Conservation (phyloP, 2,888 invertebrate genomes). For the Andrena praecox region DNA sequence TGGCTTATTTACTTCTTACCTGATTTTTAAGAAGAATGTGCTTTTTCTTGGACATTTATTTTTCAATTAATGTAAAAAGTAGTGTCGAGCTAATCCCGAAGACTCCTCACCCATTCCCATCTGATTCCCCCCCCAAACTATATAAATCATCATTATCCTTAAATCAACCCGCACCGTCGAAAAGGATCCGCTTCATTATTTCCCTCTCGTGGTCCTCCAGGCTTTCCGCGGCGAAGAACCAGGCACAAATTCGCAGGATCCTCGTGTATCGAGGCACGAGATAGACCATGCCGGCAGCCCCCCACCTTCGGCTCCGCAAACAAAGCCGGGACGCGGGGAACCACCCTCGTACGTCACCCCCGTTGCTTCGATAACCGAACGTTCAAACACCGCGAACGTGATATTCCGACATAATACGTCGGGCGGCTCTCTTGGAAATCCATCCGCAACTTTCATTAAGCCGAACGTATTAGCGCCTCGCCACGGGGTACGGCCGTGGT, state of each 20-base stretch:
- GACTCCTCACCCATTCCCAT: no score
- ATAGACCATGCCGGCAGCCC: background rate
- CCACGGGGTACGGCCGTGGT: slow-evolving; percentile 62
- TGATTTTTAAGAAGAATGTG: no score
- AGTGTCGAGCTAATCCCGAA: no score
- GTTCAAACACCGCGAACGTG: slow-evolving; percentile 59
- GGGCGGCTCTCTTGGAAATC: slow-evolving; percentile 38
- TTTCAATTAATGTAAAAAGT: no score
- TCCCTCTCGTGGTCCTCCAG: no score
- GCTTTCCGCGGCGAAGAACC: no score
- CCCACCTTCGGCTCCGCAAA: slow-evolving; percentile 2
- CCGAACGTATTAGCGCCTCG: slow-evolving; percentile 70
- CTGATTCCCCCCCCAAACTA: no score
- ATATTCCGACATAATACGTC: slow-evolving; percentile 44
- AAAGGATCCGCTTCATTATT: no score
- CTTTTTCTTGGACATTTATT: no score
- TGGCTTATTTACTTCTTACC: no score
- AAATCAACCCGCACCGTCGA: no score
- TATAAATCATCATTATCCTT: no score
- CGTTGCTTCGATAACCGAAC: slow-evolving; percentile 16
- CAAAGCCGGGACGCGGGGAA: background rate
- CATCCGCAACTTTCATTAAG: slow-evolving; percentile 74
- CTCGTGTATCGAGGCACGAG: background rate
- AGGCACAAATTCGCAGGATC: background rate
- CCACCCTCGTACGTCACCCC: background rate